Conservation (phyloP, 2,113 vertebrate genomes). For the Brachionichthys hirsutus region DNA sequence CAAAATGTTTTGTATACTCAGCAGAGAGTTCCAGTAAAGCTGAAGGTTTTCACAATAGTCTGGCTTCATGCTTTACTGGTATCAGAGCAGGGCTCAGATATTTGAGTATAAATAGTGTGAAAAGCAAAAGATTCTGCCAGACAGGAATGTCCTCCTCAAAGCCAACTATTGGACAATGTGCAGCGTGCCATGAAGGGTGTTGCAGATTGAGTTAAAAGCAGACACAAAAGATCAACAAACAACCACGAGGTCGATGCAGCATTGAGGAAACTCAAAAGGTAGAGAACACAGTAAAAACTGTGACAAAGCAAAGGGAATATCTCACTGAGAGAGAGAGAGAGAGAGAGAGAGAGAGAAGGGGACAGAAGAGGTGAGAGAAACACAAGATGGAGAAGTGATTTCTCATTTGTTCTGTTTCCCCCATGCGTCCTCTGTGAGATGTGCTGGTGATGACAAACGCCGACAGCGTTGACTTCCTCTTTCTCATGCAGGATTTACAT, state of each 20-base stretch:
- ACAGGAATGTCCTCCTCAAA: constrained; percentile 74
- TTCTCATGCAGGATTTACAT: not conserved
- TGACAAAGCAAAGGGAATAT: too few relatives aligned
- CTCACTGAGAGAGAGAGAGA: constrained; percentile 1
- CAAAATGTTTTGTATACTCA: too few relatives aligned
- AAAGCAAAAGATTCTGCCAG: constrained; percentile 64
- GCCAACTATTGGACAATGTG: constrained; percentile 66
- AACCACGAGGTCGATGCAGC: too few relatives aligned
- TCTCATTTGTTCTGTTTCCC: not conserved
- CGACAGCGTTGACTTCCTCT: not conserved
- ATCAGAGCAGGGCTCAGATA: constrained; percentile 41
- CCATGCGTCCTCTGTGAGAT: not conserved
- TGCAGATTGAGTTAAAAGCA: constrained; percentile 73
- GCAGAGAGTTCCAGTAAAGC: not conserved
- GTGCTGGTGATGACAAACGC: too few relatives aligned
- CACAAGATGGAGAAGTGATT: constrained; percentile 30
- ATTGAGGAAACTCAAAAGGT: too few relatives aligned
- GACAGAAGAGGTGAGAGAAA: constrained; percentile 28
- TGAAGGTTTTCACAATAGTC: constrained; percentile 5
- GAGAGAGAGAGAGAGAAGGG: constrained; percentile 22
- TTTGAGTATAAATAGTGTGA: constrained; percentile 68
- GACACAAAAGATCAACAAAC: too few relatives aligned
- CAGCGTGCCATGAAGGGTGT: constrained; percentile 63
- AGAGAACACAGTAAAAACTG: too few relatives aligned
- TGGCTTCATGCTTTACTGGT: constrained; percentile 29